Base-by-base conservation (phyloP, 1,140 invertebrate species). In the Drosophila serrata region DNA sequence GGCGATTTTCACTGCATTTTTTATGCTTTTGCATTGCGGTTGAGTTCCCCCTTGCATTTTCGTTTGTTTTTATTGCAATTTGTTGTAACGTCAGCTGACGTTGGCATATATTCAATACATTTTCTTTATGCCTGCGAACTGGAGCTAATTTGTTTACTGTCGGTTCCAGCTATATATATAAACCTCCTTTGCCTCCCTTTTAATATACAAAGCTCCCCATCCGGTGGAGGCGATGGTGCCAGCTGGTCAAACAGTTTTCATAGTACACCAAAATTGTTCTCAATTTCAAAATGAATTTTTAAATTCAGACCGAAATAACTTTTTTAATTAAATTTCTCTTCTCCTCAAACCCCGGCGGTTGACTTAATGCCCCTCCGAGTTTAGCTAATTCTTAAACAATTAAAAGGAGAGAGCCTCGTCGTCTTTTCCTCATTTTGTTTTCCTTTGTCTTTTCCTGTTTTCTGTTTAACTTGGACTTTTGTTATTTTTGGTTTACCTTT, bases 51-150 rank as follows among this genome's bases (percentile, higher is more conserved):
- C 37, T 43, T 37, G 19, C 46, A 8, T 39, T 69, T 31, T 65
- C 48, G 62, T 39, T 65, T 56, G 62, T 39, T 39, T 24, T 65
- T 56, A 48, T 45, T 39, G 22, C 45, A 48, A n/a, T 48, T 48
- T 29, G 65, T 45, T 27, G 75, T 35, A 53, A 60, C 84, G 84
- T 84, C 84, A 87, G 85, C 84, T 87, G 84, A 75, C 72, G 73
- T 70, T 87, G 84, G 84, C 84, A 88, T 84, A 88, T 87, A 88
- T 84, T 74, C 80, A 82, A 87, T 87, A 82, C 86, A 87, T 87
- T 75, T 72, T 59, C 57, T 68, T 65, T 75, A 49, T 62, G 81
- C 67, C 75, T 86, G 67, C 76, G 58, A 67, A 85, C 86, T 57
- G 70, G 29, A 79, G 84, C 84, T 84, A 87, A 87, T 87, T 88